Evolutionary conservation across 1,140 invertebrate species (phyloP), one percentile per base, ranked within the genome.

Genomic region (Saxidomus purpurata): DNA sequence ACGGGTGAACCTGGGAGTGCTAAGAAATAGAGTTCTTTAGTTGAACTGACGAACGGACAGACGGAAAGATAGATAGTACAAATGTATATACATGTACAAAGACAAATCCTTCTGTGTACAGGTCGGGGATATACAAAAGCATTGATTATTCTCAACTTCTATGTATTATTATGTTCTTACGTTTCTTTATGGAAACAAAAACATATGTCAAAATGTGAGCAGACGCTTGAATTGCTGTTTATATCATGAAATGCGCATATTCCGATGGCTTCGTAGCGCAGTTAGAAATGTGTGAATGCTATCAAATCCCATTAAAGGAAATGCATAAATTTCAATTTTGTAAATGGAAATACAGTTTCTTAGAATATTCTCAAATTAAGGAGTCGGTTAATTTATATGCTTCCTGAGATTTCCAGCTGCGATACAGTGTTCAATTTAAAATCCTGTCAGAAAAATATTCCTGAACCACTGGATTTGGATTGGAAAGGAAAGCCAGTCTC

Each of bases 361-460:
- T 79, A 47, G 43, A 49, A 79, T 31, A 79, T 55, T 79, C 52
- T 63, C 55, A 67, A 82, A 67, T 67, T 82, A 63, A 36, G 22
- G 80, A 40, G n/a, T 31, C 15, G 11, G 55, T 31, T 82, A 82
- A 82, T 82, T 82, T 82, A n/a, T 43, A 43, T 82, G 19, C 34
- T 63, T 19, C 1, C 11, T 34, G 3, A 43, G 19, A 82, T 82
- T 25, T 38, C 80, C 34, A 59, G 36, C 34, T 59, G 49, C 28
- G 80, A 61, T 63, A 22, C 17, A 19, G 13, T 59, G 47, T 82
- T 49, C 59, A 55, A 82, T 82, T 82, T 82, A 38, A 82, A 82
- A 67, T 63, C 31, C 59, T 82, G 80, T 82, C 80, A 82, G 55
- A 82, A 82, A 82, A 82, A 82, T 63, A 22, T 36, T 63, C 52